Percentiles rank a stretch among this genome's conserved stretches.
Conservation (phyloP, 2,113 vertebrate species). For the Apteryx owenii region DNA sequence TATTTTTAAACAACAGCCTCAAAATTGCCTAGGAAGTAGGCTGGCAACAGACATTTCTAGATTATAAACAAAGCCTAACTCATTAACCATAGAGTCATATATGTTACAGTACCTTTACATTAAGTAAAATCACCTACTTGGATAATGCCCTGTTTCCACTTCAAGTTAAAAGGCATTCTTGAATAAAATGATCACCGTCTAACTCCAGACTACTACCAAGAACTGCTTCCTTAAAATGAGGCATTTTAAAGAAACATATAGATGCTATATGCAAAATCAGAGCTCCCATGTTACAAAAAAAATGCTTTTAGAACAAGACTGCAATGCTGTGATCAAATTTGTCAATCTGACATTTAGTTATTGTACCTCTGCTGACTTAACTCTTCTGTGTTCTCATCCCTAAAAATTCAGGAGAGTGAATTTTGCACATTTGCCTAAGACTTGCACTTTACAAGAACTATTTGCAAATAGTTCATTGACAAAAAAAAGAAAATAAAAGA, state of each 20-base stretch:
- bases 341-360: background rate
- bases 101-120: background rate
- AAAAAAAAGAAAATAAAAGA: background rate
- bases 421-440: background rate
- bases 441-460: background rate
- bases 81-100: background rate
- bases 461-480: background rate
- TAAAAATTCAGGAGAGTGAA: background rate
- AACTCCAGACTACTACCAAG: background rate
- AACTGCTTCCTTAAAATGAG: background rate
- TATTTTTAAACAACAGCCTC: background rate
- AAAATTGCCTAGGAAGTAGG: background rate
- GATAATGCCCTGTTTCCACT: background rate
- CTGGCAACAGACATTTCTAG: background rate
- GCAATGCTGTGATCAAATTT: background rate
- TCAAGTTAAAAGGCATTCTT: background rate
- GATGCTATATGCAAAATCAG: background rate
- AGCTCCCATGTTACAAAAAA: background rate
- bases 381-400: background rate
- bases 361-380: background rate
- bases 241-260: background rate
- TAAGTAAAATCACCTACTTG: rapidly evolving
- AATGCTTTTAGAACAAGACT: background rate
- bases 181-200: background rate
- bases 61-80: background rate